A percentile compares a stretch with the other conserved stretches of the same genome.
Conservation (phyloP, 2,113 vertebrate genomes). For the Corydoras maculifer region DNA sequence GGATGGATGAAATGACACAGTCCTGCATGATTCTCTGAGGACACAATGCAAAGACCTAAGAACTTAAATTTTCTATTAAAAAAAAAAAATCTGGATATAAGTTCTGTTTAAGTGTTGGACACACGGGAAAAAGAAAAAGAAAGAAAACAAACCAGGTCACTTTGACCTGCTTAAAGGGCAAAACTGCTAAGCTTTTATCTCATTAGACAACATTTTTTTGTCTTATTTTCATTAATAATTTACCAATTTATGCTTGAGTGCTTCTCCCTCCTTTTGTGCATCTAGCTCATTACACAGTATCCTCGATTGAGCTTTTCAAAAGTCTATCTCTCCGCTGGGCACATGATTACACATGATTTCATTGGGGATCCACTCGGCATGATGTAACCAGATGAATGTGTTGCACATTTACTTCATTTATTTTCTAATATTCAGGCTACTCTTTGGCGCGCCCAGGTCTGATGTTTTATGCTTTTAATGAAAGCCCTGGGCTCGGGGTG, state of each 20-base stretch:
- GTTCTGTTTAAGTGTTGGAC: too few species aligned
- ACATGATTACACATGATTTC: slow-evolving; percentile 55
- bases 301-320: slow-evolving; percentile 44
- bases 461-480: slow-evolving; percentile 47
- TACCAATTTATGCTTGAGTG: slow-evolving; percentile 7
- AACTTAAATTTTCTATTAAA: too few species aligned
- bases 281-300: slow-evolving; percentile 46
- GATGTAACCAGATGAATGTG: slow-evolving; percentile 46
- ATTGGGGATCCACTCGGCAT: slow-evolving; percentile 37
- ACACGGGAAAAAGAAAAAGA: too few species aligned
- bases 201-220: slow-evolving; percentile 12
- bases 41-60: too few species aligned
- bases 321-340: slow-evolving; percentile 48
- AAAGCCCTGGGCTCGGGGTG: slow-evolving; percentile 37
- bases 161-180: background rate
- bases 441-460: slow-evolving; percentile 41
- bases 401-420: slow-evolving; percentile 54
- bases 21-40: too few species aligned
- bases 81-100: too few species aligned
- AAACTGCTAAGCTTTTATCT: background rate
- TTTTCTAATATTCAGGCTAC: slow-evolving; percentile 52
- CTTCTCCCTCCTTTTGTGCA: slow-evolving; percentile 45
- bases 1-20: too few species aligned
- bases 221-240: slow-evolving; percentile 47
- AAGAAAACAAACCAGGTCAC: too few species aligned